Evolutionary conservation across 1,140 invertebrate genomes (phyloP).

Genomic region (Aphaenogaster rudis): DNA sequence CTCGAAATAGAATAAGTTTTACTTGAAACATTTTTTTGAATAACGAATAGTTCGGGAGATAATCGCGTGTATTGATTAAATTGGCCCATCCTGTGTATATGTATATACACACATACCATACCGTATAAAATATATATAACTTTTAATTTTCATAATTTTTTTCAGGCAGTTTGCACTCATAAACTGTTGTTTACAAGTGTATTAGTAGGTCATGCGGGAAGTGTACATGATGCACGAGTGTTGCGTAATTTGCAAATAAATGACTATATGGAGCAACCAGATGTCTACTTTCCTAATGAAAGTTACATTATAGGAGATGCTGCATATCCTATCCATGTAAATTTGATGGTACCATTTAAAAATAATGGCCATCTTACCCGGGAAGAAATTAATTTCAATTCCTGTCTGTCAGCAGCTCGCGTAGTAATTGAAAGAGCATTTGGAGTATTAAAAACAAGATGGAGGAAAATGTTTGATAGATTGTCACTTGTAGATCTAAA

Average conservation of each 20-base stretch:
- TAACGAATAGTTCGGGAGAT: too few relatives aligned
- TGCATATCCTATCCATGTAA: not conserved
- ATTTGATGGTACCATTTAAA: constrained; percentile 26
- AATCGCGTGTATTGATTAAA: too few relatives aligned
- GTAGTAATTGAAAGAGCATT: not conserved
- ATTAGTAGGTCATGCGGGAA: not conserved
- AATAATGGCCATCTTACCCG: constrained; percentile 20
- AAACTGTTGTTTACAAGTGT: constrained; percentile 22
- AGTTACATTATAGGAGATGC: constrained; percentile 6
- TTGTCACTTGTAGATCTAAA: not conserved
- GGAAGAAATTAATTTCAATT: not conserved
- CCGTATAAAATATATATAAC: not conserved
- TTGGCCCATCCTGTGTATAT: too few relatives aligned
- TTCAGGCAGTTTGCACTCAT: constrained; percentile 9
- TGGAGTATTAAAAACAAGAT: constrained; percentile 25
- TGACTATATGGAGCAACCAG: constrained; percentile 2
- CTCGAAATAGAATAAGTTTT: too few relatives aligned
- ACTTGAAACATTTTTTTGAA: too few relatives aligned
- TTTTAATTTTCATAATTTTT: not conserved
- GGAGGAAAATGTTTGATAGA: constrained; percentile 15
- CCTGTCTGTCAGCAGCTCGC: not conserved
- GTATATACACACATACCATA: too few relatives aligned
- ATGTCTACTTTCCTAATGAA: not conserved
- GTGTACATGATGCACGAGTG: not conserved
- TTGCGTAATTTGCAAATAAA: not conserved